A percentile compares a stretch with the other conserved stretches of the same genome.
Conservation (phyloP, 1,140 invertebrate genomes). For the Tenebrio molitor region DNA sequence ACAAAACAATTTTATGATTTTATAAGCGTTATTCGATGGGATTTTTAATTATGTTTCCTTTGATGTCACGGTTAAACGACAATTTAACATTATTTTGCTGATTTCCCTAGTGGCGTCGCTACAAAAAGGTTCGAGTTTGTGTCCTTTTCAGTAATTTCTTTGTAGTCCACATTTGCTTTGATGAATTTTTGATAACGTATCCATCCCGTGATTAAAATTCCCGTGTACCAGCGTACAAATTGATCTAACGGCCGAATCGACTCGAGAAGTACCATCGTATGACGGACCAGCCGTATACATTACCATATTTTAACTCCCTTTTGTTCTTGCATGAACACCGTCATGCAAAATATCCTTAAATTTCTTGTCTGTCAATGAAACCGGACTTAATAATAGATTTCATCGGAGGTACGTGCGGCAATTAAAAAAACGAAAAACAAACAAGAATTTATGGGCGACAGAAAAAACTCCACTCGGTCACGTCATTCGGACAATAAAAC, state of each 20-base stretch:
- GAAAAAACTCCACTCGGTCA: background rate
- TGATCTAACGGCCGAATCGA: background rate
- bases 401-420: background rate
- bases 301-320: background rate
- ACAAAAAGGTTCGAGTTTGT: background rate
- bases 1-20: no score
- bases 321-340: no score
- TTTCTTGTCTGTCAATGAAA: conserved; percentile 21
- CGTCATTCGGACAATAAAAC: background rate
- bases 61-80: background rate
- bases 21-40: background rate
- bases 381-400: conserved; percentile 24
- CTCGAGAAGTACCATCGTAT: background rate
- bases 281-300: background rate
- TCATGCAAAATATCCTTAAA: conserved; percentile 16
- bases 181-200: background rate
- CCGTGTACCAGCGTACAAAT: no score
- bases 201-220: background rate
- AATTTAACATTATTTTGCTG: conserved; percentile 4
- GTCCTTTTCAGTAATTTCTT: conserved; percentile 3
- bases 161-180: background rate
- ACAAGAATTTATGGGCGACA: conserved; percentile 9
- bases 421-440: background rate
- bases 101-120: background rate
- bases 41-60: conserved; percentile 2